Base-by-base conservation (phyloP, 2,113 vertebrate genomes). In the Helogale parvula region DNA sequence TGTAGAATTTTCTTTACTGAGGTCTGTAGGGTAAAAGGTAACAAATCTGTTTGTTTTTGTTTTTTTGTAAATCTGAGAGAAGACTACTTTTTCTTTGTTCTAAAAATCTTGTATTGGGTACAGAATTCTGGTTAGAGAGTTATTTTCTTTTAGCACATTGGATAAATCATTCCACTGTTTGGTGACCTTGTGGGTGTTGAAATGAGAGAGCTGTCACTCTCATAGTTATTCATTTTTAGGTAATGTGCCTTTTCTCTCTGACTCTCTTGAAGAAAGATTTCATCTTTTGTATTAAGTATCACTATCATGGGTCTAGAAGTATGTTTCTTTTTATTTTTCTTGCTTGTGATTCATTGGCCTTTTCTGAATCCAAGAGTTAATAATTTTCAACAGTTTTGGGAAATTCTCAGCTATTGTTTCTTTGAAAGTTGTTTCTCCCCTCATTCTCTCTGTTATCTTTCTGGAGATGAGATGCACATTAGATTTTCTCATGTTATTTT, bases 401-500 rank as follows among this genome's bases (percentile, higher is more conserved):
- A 89, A 89, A 31, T 85, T 80, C 27, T 68, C 17, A 57, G 15
- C 9, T 92, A 72, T 84, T 57, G 45, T 79, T 29, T 93, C 50
- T 84, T 77, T 86, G 52, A 72, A 91, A 90, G n/a, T 80, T 82
- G 10, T 85, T 79, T 76, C 50, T 69, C 45, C 50, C 41, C 9
- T 16, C 15, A 66, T 82, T 66, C 3, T 77, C 4, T 72, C 7
- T 80, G n/a, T 38, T 35, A 52, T 91, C 29, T 96, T 92, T 81
- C 63, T 89, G 35, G 27, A 94, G 72, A 54, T 66, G 52, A 81
- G 68, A 94, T 2, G 38, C 17, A 38, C 54, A 17, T 33, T 82
- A 94, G 16, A 66, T 74, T 85, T 93, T 50, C 71, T 93, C 72
- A 95, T 16, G 10, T 89, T 88, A 50, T 65, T 63, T 19, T 92